Base-by-base conservation (phyloP, 2,888 invertebrate genomes). In the Synergus laeviventris region DNA sequence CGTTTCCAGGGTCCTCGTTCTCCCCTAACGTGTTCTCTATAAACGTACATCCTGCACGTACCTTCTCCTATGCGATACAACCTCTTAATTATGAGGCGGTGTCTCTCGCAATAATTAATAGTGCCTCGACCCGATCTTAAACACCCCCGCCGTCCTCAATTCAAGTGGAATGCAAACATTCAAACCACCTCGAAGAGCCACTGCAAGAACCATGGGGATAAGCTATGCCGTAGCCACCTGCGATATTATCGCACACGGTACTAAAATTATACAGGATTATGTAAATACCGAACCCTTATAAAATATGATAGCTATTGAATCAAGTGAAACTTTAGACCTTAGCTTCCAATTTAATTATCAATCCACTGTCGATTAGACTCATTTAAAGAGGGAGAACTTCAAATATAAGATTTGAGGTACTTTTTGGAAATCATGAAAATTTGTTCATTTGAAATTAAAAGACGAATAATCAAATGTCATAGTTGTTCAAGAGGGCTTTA, bases 41-140 rank as follows among this genome's bases (percentile, higher is more conserved):
- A 73, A 77, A 73, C 54, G 66, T 75, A 38, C 74, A 62, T 64
- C 54, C 61, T 75, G 74, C 64, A 42, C 31, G 75, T 70, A 38
- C 79, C 64, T 49, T 70, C 76, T 79, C 61, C 60, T 56, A 73
- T 31, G 31, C 73, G 74, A 80, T 79, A 76, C 79, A 78, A 77
- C 81, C 78, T 80, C 85, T 86, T 86, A 86, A 87, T 87, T 87
- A 87, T 85, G 83, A 85, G 83, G 81, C 81, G 78, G 77, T 78
- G 83, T 85, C 84, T 64, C 79, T 62, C 75, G 82, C 82, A 83
- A 86, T 88, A 86, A 87, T 88, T 88, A 87, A 87, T 87, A 81
- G 83, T 80, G 66, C 75, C 70, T 70, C 31, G 70, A 45, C 70
- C 49, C 70, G 70, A 70, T 70, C 70, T 70, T 54, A 70, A 70